Conservation (phyloP, 2,113 vertebrate genomes). For the Thermophis baileyi region DNA sequence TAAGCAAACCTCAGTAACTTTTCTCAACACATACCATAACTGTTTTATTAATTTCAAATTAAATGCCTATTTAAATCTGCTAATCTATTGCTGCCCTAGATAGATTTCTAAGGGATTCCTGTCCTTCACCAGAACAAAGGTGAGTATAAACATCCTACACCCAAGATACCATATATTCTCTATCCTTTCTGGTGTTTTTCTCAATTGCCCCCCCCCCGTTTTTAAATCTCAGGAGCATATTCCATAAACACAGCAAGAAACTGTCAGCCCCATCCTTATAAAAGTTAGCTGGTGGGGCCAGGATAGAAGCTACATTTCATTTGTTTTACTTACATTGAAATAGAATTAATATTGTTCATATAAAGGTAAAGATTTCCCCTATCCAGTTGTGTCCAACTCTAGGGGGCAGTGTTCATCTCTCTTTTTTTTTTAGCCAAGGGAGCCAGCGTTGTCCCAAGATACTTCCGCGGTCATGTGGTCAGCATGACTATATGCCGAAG, state of each 20-base stretch:
- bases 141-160: conserved; percentile 53
- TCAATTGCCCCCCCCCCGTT: neutral
- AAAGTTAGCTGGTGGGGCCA: neutral
- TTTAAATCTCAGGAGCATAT: neutral
- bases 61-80: conserved; percentile 73
- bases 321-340: neutral
- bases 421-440: neutral
- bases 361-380: neutral
- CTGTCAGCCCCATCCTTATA: neutral
- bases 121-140: conserved; percentile 48
- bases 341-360: neutral
- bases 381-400: neutral
- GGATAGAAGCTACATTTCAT: neutral
- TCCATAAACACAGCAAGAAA: neutral
- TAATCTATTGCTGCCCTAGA: conserved; percentile 73
- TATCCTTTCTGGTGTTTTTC: neutral
- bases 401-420: neutral
- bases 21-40: conserved; percentile 78
- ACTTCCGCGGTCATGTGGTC: neutral
- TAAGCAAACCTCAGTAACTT: conserved; percentile 81
- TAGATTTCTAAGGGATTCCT: conserved; percentile 47
- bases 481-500: neutral
- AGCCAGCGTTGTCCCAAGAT: neutral
- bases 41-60: conserved; percentile 82
- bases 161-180: conserved; percentile 18